Evolutionary conservation across 2,888 invertebrate genomes (phyloP).

Genomic region (Epirrita christyi): DNA sequence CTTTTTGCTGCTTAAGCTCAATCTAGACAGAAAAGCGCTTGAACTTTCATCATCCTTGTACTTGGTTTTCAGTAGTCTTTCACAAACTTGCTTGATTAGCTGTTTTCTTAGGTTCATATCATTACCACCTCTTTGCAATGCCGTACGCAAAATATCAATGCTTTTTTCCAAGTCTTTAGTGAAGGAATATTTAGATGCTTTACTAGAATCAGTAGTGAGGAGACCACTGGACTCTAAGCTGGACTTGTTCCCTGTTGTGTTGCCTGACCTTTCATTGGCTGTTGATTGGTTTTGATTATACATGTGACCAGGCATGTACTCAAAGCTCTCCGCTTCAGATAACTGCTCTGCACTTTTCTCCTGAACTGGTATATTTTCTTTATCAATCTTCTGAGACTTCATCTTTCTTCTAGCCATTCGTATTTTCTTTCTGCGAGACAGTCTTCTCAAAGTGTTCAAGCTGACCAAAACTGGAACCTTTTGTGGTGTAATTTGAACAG

Average conservation of each 20-base stretch:
- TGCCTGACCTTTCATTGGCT: constrained; percentile 46
- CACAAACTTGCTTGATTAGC: constrained; percentile 87
- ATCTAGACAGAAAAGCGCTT: constrained; percentile 76
- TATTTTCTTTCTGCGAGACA: constrained; percentile 57
- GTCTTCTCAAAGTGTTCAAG: constrained; percentile 65
- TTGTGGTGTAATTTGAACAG: constrained; percentile 42
- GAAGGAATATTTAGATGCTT: constrained; percentile 71
- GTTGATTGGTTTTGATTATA: constrained; percentile 81
- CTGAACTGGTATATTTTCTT: constrained; percentile 49
- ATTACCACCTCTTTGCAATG: constrained; percentile 85
- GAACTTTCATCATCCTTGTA: constrained; percentile 85
- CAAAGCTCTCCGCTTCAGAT: constrained; percentile 88
- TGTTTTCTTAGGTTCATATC: constrained; percentile 85
- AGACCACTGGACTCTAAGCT: constrained; percentile 75
- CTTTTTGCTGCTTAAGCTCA: constrained; percentile 66
- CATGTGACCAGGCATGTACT: constrained; percentile 85
- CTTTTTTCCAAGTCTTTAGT: constrained; percentile 86
- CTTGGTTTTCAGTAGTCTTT: constrained; percentile 84
- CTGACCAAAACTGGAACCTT: constrained; percentile 66
- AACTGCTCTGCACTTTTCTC: constrained; percentile 69
- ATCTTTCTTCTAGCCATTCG: constrained; percentile 52
- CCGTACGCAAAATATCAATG: constrained; percentile 83
- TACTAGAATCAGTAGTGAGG: constrained; percentile 73
- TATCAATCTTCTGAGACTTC: constrained; percentile 50
- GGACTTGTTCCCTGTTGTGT: constrained; percentile 68